Evolutionary conservation across 2,113 vertebrate species (phyloP), one percentile per base, ranked within the genome.

Genomic region (Clinocottus analis): DNA sequence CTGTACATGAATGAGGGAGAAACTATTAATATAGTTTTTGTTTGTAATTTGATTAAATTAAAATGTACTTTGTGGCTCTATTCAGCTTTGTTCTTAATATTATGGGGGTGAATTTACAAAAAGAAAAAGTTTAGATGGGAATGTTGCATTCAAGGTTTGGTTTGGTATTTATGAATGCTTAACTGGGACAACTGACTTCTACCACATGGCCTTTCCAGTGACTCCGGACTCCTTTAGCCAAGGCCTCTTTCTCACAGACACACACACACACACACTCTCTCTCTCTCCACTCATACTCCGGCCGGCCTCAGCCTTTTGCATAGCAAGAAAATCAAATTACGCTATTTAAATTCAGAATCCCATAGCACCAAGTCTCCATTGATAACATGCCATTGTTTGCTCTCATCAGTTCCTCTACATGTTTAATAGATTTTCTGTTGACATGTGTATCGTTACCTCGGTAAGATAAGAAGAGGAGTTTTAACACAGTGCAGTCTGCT

Each of bases 151-250:
- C 53, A 88, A 63, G 39, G 47, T 87, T 86, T 69, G 45, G 85
- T 84, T 91, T 82, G 85, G 72, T 86, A 89, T 91, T 88, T 77
- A 85, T 80, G 68, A 83, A 83, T 78, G 78, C 77, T 69, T 60
- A 41, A 85, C 78, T 80, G 67, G 68, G 56, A 84, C 75, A 79
- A 75, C 71, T 72, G 41, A 80, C 70, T 84, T 83, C 87, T 85
- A 84, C 83, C 83, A 81, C 81, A 72, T 73, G 77, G 83, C 66
- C 82, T 75, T 86, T 72, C 68, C 70, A 83, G 68, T 80, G 80
- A 80, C 78, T 90, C 85, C 17, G 25, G 79, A 29, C 59, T 80
- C 65, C 19, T 64, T n/a, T 37, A 66, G 66, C 84, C 79, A 80
- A 90, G 31, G 56, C n/a, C 47, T 23, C 65, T 19, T 17, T 7